Evolutionary conservation across 2,113 vertebrate species (phyloP), one percentile per base, ranked within the genome.

Genomic region (Siniperca knerii): DNA sequence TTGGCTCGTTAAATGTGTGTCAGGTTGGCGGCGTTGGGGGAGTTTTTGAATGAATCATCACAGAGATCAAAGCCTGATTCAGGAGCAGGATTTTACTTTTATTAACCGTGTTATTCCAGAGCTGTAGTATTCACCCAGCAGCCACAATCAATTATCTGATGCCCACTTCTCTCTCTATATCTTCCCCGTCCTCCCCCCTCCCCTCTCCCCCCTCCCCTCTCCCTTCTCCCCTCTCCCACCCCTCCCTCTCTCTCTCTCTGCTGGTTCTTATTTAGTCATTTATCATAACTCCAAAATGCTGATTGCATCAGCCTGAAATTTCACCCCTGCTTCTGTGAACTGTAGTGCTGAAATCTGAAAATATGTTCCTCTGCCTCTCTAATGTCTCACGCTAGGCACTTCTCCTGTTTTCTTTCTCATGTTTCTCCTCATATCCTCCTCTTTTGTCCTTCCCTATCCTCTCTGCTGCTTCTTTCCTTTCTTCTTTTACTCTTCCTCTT

Each of bases 91-190:
- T 84, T 80, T 65, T 25, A 77, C 33, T 82, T 83, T 48, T 79
- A 78, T 87, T 78, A 84, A 62, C 40, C 4, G 60, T 80, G 81
- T 90, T 89, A 81, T 89, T 90, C 37, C 72, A n/a, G 58, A 77
- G 80, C 23, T 79, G 48, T 29, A 58, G 48, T 12, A n/a, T 85
- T 83, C 37, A 76, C 48, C 69, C 80, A 54, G 77, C 81, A 82
- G 87, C 75, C 64, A 84, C 66, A 62, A 75, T 89, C 85, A 80
- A 62, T 89, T 79, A 87, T 75, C 65, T 35, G 8, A 77, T 61
- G 16, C 73, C 79, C 73, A 83, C 88, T 2, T 40, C 52, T n/a
- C 8, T 21, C 61, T 42, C 37, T 25, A 5, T 12, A 8, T 13
- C 60, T 42, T 4, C n/a, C 18, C 35, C 46, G 10, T 48, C 9